Base-by-base conservation (phyloP, 1,140 invertebrate species). In the Steinernema feltiae region DNA sequence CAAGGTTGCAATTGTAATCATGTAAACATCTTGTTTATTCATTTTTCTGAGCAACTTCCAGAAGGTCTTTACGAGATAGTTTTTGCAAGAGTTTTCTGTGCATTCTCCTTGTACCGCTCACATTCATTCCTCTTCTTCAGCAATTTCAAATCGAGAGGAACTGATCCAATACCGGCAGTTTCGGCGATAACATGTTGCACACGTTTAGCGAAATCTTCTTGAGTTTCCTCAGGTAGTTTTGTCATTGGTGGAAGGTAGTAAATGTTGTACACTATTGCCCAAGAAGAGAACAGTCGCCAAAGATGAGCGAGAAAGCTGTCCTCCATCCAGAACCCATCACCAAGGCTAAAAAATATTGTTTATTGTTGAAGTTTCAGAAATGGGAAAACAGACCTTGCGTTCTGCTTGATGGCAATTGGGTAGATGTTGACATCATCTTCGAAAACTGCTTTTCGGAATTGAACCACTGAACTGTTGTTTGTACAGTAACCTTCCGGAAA, bases 401-500 rank as follows among this genome's bases (percentile, higher is more conserved):
- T 46, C 29, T 78, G 77, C 70, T 29, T 72, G 24, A 79, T 48
- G 12, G 78, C 78, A n/a, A 79, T 53, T 24, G 78, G 78, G 71
- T 79, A 78, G 30, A 79, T 74, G 0, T 53, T 30, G 0, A 80
- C 46, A 27, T 78, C 30, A 0, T 70, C 78, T 32, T 72, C 71
- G 69, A 79, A 79, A 32, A 73, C 46, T 0, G 71, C 78, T 70
- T 79, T 79, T 21, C 78, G 35, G 69, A 79, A 79, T 41, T 79
- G 78, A 3, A 79, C 30, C 30, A 80, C 79, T 18, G 77, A 21
- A 35, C 48, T 71, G 35, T 73, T 78, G 35, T 79, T 79, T 1
- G 74, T 72, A 41, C 78, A 79, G 41, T 71, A 79, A 21, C 78
- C 78, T 46, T 79, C 78, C 15, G 78, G 78, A 35, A 79, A 79